A percentile compares a stretch with the other conserved stretches of the same genome.
Conservation (phyloP, 2,888 invertebrate species). For the Volucella zonaria region DNA sequence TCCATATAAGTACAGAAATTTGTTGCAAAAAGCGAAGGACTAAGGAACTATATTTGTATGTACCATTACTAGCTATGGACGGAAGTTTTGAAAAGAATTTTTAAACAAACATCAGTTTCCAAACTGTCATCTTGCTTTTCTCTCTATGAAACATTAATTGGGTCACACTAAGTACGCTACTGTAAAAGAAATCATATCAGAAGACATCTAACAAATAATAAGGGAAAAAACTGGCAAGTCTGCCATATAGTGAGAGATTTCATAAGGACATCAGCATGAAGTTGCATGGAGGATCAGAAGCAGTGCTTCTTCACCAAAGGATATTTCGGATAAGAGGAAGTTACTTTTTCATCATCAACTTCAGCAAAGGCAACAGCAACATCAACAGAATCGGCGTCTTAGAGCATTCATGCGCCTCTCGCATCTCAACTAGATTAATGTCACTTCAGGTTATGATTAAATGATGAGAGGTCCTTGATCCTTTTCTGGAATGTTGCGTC, state of each 20-base stretch:
- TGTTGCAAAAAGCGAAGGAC: background rate
- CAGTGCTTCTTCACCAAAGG: background rate
- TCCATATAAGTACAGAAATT: slow-evolving; percentile 3
- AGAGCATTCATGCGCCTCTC: slow-evolving; percentile 2
- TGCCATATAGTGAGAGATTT: slow-evolving; percentile 3
- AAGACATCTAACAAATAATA: background rate
- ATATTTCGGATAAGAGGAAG: background rate
- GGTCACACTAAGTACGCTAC: slow-evolving; percentile 31
- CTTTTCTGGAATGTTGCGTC: slow-evolving; percentile 41
- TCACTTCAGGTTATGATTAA: slow-evolving; percentile 57
- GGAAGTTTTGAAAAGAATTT: slow-evolving; percentile 11
- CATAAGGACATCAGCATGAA: slow-evolving; percentile 1
- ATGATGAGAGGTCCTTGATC: slow-evolving; percentile 59
- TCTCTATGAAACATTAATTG: slow-evolving; percentile 52
- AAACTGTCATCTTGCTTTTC: slow-evolving; percentile 12
- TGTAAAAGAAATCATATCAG: background rate
- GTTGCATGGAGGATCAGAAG: background rate
- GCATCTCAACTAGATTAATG: slow-evolving; percentile 52
- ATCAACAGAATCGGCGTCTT: background rate
- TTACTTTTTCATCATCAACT: background rate
- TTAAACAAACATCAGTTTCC: slow-evolving; percentile 5
- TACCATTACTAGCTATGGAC: background rate
- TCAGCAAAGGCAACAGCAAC: too few relatives aligned
- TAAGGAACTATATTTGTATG: background rate
- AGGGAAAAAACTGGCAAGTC: slow-evolving; percentile 15